phyloP scores from a whole-genome alignment of 2,113 vertebrate genomes.

The Eulacestoma nigropectus region DNA sequence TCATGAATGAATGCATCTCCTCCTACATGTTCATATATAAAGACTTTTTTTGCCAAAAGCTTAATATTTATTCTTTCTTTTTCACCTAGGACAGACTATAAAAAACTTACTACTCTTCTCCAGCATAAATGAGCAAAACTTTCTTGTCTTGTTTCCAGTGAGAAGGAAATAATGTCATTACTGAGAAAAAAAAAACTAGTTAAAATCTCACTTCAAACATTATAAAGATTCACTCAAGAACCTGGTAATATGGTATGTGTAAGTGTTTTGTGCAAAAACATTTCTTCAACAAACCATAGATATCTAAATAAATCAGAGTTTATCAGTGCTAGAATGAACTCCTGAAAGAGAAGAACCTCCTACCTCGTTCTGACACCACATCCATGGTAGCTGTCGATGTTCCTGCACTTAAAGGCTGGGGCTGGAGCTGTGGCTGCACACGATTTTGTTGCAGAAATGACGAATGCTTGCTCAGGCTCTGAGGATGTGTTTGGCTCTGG shows the following conservation, averaged over 20 bases:
- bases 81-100: neutral
- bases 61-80: neutral
- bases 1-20: neutral
- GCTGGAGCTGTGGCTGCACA: conserved; percentile 71
- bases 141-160: neutral
- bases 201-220: neutral
- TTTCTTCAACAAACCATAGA: accelerated
- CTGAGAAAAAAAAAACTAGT: neutral
- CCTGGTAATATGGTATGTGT: neutral
- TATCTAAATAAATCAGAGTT: neutral
- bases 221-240: neutral
- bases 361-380: conserved; percentile 66
- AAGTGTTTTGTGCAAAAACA: neutral
- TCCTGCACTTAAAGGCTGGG: conserved; percentile 58
- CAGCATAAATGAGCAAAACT: neutral
- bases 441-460: conserved; percentile 76
- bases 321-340: neutral
- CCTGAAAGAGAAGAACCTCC: neutral
- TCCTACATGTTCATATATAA: neutral
- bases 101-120: neutral
- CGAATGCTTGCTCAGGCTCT: conserved; percentile 88
- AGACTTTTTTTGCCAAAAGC: neutral
- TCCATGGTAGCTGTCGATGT: conserved; percentile 24
- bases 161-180: neutral
- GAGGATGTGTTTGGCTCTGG: conserved; percentile 89